A percentile compares a stretch with the other conserved stretches of the same genome.
phyloP scores from a whole-genome alignment of 1,140 invertebrate genomes.

The Trichogramma pretiosum region DNA sequence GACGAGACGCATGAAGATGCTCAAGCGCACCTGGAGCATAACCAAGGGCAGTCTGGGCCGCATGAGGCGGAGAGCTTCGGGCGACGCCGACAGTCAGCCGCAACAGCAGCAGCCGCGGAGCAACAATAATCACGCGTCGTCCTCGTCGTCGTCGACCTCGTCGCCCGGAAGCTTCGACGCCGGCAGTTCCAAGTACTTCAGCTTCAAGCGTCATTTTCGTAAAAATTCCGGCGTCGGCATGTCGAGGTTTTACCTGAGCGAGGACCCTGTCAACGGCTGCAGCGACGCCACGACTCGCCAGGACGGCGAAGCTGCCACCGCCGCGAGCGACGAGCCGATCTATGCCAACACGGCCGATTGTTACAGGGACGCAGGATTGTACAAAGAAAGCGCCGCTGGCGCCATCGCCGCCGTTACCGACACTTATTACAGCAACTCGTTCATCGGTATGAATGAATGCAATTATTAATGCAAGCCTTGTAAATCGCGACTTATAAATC shows the following conservation, averaged over 20 bases:
- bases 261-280: background rate
- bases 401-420: background rate
- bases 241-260: constrained; percentile 37
- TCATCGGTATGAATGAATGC: too few relatives aligned
- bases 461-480: too few relatives aligned
- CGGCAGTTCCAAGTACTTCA: constrained; percentile 31
- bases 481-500: too few relatives aligned
- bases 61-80: constrained; percentile 30
- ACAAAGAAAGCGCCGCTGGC: background rate
- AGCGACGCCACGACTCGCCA: too few relatives aligned
- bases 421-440: too few relatives aligned
- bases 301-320: too few relatives aligned
- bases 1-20: constrained; percentile 35
- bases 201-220: constrained; percentile 34
- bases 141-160: too few relatives aligned
- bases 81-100: background rate
- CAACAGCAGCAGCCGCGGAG: background rate
- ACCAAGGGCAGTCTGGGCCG: constrained; percentile 39
- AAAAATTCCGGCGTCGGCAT: constrained; percentile 21
- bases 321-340: background rate
- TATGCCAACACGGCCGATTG: constrained; percentile 9
- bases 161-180: too few relatives aligned
- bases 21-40: constrained; percentile 39
- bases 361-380: constrained; percentile 9
- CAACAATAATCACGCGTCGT: too few relatives aligned